phyloP scores from a whole-genome alignment of 2,113 vertebrate species.

The Nothoprocta pentlandii region DNA sequence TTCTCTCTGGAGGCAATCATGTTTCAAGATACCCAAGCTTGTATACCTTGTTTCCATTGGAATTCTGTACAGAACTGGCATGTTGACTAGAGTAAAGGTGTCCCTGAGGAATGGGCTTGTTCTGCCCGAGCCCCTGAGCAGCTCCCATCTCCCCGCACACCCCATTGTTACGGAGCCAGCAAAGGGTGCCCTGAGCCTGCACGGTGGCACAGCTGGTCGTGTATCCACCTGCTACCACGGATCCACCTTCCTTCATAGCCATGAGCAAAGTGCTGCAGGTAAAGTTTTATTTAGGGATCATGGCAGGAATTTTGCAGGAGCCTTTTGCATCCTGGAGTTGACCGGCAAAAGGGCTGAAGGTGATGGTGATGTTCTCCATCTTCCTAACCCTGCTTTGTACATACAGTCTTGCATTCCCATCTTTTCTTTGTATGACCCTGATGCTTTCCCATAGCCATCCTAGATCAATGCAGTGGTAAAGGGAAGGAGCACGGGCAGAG shows the following conservation, averaged over 20 bases:
- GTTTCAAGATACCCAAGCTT: constrained; percentile 53
- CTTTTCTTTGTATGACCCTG: neutral
- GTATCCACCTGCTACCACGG: neutral
- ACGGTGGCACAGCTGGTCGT: accelerated
- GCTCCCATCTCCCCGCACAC: constrained; percentile 37
- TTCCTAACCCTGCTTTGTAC: neutral
- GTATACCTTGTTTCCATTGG: constrained; percentile 66
- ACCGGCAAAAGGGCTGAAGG: neutral
- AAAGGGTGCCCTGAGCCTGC: neutral
- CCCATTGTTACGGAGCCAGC: neutral
- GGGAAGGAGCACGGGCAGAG: neutral
- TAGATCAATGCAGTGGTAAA: neutral
- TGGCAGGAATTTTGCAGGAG: neutral
- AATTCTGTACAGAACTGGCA: constrained; percentile 64
- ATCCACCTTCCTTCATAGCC: neutral
- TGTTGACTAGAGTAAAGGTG: constrained; percentile 65
- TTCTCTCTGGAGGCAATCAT: neutral
- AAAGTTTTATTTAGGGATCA: neutral
- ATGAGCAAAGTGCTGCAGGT: neutral
- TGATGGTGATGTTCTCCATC: neutral
- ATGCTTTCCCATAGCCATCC: neutral
- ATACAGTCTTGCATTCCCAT: neutral
- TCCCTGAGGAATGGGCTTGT: constrained; percentile 56
- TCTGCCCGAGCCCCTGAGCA: constrained; percentile 72
- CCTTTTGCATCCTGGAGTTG: neutral